Base-by-base conservation (phyloP, 2,888 invertebrate genomes). In the Atrina japonica region DNA sequence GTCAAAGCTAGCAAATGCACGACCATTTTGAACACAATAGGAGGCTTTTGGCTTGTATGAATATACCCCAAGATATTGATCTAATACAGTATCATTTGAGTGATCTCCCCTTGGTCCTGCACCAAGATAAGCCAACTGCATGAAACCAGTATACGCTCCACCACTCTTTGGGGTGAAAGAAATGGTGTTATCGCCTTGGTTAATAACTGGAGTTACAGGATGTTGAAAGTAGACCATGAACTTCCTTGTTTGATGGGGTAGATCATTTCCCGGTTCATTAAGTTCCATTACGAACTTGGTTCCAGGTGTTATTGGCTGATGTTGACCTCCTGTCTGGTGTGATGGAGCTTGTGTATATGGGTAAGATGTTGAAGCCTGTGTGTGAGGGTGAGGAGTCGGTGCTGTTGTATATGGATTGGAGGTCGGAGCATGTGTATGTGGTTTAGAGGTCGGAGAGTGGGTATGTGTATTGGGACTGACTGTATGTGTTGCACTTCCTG, bases 121-220 rank as follows among this genome's bases (percentile, higher is more conserved):
- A 11, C 86, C 86, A 40, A 81, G 58, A 67, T 84, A 86, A 0
- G 74, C 86, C 25, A 86, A 30, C 67, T 86, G 86, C 45, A 83
- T 64, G 5, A 83, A 73, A 9, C 85, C 85, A 11, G 49, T 78
- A 69, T 75, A 84, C 6, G 55, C 49, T 1, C 85, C 85, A 0
- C 84, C 84, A 40, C 61, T 59, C 7, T 6, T 50, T 3, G 83
- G 83, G 3, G 68, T 64, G 61, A 85, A 86, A 2, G 59, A 69
- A 56, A 86, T 71, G 9, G 73, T 66, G 25, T 66, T 70, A 7
- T 73, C 70, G 11, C 61, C 67, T 0, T 60, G 53, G 58, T 81
- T 70, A 6, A 81, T 74, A 14, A 65, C 58, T 9, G 82, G 78
- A 1, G 67, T 56, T n/a, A 86, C 79, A 7, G 73, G 74, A 18